These are phyloP conservation scores for Trichoplusia ni DNA, from an alignment of 1,140 invertebrate genomes.

Conservation along the genomic window DNA sequence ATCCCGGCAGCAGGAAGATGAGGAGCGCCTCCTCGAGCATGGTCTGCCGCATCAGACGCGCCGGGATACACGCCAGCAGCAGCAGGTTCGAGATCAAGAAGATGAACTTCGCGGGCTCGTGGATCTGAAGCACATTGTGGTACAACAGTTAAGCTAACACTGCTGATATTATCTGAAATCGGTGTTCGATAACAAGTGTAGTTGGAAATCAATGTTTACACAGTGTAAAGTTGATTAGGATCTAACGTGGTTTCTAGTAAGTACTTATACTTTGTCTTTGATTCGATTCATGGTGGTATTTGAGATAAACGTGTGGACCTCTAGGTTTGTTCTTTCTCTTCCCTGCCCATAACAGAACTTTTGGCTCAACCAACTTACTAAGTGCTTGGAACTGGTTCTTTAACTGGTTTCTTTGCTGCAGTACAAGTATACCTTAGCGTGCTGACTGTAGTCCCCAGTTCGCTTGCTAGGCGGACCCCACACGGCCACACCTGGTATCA, in stretches of 20 bases:
- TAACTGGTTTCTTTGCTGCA: slow-evolving; percentile 96
- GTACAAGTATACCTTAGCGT: slow-evolving; percentile 94
- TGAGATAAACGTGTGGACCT: too few relatives aligned
- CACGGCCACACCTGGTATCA: too few relatives aligned
- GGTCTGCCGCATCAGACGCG: slow-evolving; percentile 87
- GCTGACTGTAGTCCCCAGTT: slow-evolving; percentile 91
- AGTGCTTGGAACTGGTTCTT: slow-evolving; percentile 95
- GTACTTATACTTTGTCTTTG: too few relatives aligned
- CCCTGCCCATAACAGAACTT: too few relatives aligned
- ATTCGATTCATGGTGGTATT: too few relatives aligned
- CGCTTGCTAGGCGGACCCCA: slow-evolving; percentile 87
- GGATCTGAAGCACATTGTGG: slow-evolving; percentile 83
- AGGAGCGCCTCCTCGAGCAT: slow-evolving; percentile 95
- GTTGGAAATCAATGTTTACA: too few relatives aligned
- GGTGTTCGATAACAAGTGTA: too few relatives aligned
- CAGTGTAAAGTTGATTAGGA: too few relatives aligned
- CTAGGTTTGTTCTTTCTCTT: too few relatives aligned
- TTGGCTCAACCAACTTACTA: slow-evolving; percentile 86
- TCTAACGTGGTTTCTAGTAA: too few relatives aligned
- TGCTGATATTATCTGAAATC: too few relatives aligned
- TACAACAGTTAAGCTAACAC: too few relatives aligned
- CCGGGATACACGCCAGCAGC: slow-evolving; percentile 96
- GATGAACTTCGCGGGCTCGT: slow-evolving; percentile 96
- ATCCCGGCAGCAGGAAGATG: slow-evolving; percentile 95
- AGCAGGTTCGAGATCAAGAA: slow-evolving; percentile 96